Conservation (phyloP, 2,113 vertebrate genomes). For the Tympanuchus pallidicinctus region DNA sequence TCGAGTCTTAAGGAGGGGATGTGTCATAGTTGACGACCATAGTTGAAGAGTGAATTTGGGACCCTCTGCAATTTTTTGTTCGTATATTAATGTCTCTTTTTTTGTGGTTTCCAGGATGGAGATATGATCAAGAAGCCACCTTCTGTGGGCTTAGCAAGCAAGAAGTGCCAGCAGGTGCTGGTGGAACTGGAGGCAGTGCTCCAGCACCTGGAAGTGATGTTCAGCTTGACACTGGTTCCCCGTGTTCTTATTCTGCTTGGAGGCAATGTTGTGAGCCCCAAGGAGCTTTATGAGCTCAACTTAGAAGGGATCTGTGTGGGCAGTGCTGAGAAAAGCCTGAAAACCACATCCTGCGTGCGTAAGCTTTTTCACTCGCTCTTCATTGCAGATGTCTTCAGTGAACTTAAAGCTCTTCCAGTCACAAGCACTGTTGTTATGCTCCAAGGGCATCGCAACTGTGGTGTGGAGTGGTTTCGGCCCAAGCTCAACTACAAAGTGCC, state of each 20-base stretch:
- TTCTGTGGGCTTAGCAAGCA: slow-evolving; percentile 63
- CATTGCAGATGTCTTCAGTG: slow-evolving; percentile 89
- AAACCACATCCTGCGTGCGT: slow-evolving; percentile 84
- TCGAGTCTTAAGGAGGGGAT: not conserved
- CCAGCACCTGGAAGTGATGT: slow-evolving; percentile 87
- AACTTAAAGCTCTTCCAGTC: slow-evolving; percentile 82
- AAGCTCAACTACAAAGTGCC: slow-evolving; percentile 92
- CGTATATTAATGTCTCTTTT: not conserved
- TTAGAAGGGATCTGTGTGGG: slow-evolving; percentile 83
- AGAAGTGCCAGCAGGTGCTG: slow-evolving; percentile 85
- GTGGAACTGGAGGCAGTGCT: slow-evolving; percentile 87
- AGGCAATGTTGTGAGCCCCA: slow-evolving; percentile 86
- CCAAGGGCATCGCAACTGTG: slow-evolving; percentile 90
- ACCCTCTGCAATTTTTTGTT: not conserved
- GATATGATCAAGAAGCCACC: slow-evolving; percentile 70
- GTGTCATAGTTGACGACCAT: no score
- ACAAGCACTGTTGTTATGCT: slow-evolving; percentile 86
- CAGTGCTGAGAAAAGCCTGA: slow-evolving; percentile 78
- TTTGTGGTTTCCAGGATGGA: slow-evolving; percentile 69
- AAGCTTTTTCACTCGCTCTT: slow-evolving; percentile 93
- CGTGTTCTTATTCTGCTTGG: slow-evolving; percentile 93
- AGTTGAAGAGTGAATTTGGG: not conserved
- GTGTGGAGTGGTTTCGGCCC: slow-evolving; percentile 91
- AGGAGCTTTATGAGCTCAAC: slow-evolving; percentile 94
- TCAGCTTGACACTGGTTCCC: slow-evolving; percentile 88